Base-by-base conservation (phyloP, 2,888 invertebrate genomes). In the Amphipoea lucens region DNA sequence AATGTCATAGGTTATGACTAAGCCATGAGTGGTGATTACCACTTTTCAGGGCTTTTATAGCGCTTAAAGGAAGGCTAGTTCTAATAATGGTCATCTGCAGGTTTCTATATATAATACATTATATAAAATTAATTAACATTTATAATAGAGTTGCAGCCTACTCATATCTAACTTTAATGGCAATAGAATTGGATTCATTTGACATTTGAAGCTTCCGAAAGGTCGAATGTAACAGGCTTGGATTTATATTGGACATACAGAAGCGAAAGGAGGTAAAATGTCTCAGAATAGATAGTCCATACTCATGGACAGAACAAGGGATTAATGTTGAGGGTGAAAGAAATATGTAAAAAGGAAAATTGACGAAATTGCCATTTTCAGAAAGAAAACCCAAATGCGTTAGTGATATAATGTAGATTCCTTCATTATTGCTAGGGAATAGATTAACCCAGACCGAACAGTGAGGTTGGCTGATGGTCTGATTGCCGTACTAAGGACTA, bases 171-270 rank as follows among this genome's bases (percentile, higher is more conserved):
- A 45, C 40, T 81, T 70, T 69, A 77, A 79, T 75, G 76, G 85
- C 63, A 69, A 73, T 62, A 57, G 20, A 69, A 69, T 76, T 14
- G n/a, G 36, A 69, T 69, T 69, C 62, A 54, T 68, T 77, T 85
- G 78, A 76, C 88, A 85, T 88, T 87, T 85, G 72, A 42, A 1
- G 20, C 62, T 54, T 68, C 3, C 2, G 23, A 84, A 87, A 85
- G 78, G 79, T 79, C 65, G 74, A 66, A 75, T 66, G 66, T 36
- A 54, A 54, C 23, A 51, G 65, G 65, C 36, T 76, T 48, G 0
- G 62, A 71, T 76, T 74, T 69, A 68, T 77, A 65, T 63, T 87
- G 65, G 76, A 77, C 36, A 40, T 63, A 68, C 23, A 60, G 57
- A 76, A 68, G 76, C 72, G 40, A 85, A 67, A 65, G 62, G 72